phyloP scores from a whole-genome alignment of 2,797 vertebrate genomes.

The Rhincodon typus region DNA sequence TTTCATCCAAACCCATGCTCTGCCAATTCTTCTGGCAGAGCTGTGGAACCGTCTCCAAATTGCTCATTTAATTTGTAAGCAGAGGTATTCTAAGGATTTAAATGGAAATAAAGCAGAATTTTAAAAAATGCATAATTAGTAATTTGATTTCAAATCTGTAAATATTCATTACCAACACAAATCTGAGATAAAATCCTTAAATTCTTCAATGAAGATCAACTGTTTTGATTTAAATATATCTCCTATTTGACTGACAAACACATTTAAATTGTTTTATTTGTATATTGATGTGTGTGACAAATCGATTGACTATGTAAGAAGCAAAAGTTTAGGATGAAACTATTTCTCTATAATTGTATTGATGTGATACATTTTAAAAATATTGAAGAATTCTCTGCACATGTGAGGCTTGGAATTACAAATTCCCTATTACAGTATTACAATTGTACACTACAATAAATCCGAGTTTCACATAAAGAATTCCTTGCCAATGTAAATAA shows the following conservation, averaged over 20 bases:
- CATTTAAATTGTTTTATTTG: not conserved
- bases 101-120: not conserved
- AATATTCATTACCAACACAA: not conserved
- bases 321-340: not conserved
- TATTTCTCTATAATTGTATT: not conserved
- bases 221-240: not conserved
- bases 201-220: not conserved
- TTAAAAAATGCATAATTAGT: not conserved
- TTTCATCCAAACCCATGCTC: not conserved
- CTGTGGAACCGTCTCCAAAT: not conserved
- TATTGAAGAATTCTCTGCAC: not conserved
- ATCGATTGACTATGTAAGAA: not conserved
- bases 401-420: not conserved
- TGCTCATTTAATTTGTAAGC: not conserved
- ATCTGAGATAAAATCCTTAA: not conserved
- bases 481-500: not conserved
- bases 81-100: not conserved
- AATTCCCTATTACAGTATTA: not conserved
- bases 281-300: not conserved
- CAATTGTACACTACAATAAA: not conserved
- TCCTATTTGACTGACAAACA: not conserved
- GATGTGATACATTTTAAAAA: not conserved
- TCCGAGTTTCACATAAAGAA: not conserved
- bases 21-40: not conserved
- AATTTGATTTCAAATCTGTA: not conserved